Evolutionary conservation across 2,888 invertebrate genomes (phyloP), one percentile per base, ranked within the genome.

Genomic region (Octonoba sinensis): DNA sequence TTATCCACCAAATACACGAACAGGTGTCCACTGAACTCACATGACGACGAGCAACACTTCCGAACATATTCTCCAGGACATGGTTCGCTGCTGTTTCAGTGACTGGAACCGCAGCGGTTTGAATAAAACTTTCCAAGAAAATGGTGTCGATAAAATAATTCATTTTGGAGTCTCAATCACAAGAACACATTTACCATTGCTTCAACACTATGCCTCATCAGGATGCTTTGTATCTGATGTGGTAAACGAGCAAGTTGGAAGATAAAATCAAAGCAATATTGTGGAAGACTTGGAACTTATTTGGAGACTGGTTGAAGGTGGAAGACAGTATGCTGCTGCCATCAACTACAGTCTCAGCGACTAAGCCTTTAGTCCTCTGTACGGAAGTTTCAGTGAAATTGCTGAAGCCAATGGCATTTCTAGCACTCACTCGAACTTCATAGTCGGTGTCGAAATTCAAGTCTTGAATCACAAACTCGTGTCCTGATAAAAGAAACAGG

Each of bases 241-340:
- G 36, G 36, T 36, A 36, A 8, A 36, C 6, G 1, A 36, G 1
- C 6, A 36, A 11, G 54, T 24, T 62, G 79, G 67, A 74, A 56
- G 79, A 69, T 51, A 46, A 6, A 8, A 46, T 27, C 27, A 69
- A n/a, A 27, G 49, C 13, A 36, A 65, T 12, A 4, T 65, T 16
- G 24, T 36, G 36, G 65, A 65, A 65, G 64, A 64, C 16, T 1
- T 22, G 49, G 16, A 13, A 22, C 36, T 13, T 66, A 16, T 51
- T 59, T 11, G 72, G 57, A 12, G 24, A 71, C 36, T 46, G 47
- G 62, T 62, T 81, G 69, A 73, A 81, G 12, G 82, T 75, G 82
- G 82, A 82, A 74, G 82, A 82, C 70, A 87, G 94, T 94, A 89
- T 95, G 94, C 72, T 74, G 74, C 74, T 69, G 65, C 70, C 71